Percentiles rank a stretch among this genome's conserved stretches.
Evolutionary conservation across 2,797 vertebrate genomes (phyloP).

Genomic region (Malacoctenus gilli): DNA sequence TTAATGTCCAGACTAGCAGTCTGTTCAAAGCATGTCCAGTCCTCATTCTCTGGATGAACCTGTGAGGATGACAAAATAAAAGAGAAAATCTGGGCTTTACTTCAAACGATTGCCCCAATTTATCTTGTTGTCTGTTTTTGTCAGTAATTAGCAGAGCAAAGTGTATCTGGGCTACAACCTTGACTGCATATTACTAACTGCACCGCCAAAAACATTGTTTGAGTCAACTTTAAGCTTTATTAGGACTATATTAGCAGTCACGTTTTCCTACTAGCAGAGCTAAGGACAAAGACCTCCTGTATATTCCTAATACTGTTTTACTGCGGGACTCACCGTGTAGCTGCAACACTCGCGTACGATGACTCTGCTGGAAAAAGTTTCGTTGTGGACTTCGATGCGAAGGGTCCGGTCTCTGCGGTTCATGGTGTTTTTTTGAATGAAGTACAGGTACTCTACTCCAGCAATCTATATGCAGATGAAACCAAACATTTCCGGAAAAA

Average conservation of each 20-base stretch:
- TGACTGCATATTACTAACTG: too few species aligned
- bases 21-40: slow-evolving; percentile 97
- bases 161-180: too few species aligned
- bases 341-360: slow-evolving; percentile 89
- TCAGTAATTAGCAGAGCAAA: too few species aligned
- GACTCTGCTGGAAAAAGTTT: slow-evolving; percentile 93
- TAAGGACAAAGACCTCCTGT: too few species aligned
- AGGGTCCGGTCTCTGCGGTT: slow-evolving; percentile 89
- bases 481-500: background rate
- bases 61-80: slow-evolving; percentile 49
- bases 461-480: slow-evolving; percentile 83
- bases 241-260: too few species aligned
- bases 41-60: slow-evolving; percentile 97
- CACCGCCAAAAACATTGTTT: too few species aligned
- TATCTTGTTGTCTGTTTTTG: too few species aligned
- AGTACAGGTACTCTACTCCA: slow-evolving; percentile 96
- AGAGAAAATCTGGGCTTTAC: background rate
- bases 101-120: background rate
- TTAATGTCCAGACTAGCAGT: slow-evolving; percentile 95
- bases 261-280: too few species aligned
- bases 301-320: too few species aligned
- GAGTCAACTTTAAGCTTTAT: too few species aligned
- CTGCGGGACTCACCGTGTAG: slow-evolving; percentile 91
- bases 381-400: slow-evolving; percentile 91
- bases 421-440: slow-evolving; percentile 93